Evolutionary conservation across 2,888 invertebrate species (phyloP), one percentile per base, ranked within the genome.

Genomic region (Patella ulyssiponensis): DNA sequence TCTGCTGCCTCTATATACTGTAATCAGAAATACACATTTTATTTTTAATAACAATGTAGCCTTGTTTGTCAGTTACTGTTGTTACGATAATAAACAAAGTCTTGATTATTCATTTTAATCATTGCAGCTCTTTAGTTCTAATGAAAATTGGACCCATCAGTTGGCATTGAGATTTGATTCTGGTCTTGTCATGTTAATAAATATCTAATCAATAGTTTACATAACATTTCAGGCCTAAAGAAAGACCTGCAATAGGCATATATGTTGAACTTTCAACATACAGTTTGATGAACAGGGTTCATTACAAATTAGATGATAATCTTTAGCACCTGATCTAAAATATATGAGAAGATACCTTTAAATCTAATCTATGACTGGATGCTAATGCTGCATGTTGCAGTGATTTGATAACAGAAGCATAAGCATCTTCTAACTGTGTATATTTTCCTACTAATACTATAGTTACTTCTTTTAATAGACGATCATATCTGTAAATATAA

Each of bases 361-460:
- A 93, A 84, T 95, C 95, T 0, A 99, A 93, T 92, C 95, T 96
- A 85, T 95, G 95, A 9, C 96, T 96, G 69, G 95, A 94, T 74
- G 96, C 95, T 73, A 98, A 94, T 1, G 97, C 95, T 0, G 99
- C 97, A 91, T 99, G 99, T 86, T 97, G 95, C 70, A 99, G 92
- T 0, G 99, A 96, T 92, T 99, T 99, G 0, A 95, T 95, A 0
- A 99, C 96, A 0, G 99, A 99, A 0, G 98, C 96, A 90, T 99
- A 99, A 0, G 99, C 95, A 92, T 99, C 99, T 90, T 97, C 96
- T 17, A 98, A 93, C 89, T 96, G 95, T 0, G 98, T 98, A 90
- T 99, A 99, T 93, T 99, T 99, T 9, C 99, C 99, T 2, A 99
- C 99, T 3, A 99, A 93, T 2, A 96, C 96, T 78, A 99, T 98